phyloP scores from a whole-genome alignment of 2,797 vertebrate species.

The Enteromius paludinosus region DNA sequence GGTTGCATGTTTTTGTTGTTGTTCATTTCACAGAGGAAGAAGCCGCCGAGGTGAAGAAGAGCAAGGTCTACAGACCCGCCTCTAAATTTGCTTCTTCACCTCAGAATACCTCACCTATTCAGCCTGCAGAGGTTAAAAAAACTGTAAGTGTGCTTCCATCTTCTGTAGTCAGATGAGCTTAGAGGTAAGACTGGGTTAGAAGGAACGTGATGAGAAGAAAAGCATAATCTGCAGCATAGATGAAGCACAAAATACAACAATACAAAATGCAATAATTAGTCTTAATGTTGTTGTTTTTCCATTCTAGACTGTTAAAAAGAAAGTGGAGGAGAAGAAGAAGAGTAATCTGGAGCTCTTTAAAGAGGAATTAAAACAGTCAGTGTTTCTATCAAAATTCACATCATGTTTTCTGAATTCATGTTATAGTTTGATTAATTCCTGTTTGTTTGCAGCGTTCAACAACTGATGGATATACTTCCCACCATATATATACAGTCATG shows the following conservation, averaged over 20 bases:
- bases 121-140: conserved; percentile 73
- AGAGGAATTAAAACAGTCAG: conserved; percentile 84
- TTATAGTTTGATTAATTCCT: background rate
- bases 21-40: conserved; percentile 75
- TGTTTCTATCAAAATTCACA: conserved; percentile 25
- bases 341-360: conserved; percentile 86
- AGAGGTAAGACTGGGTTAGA: conserved; percentile 9
- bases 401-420: background rate
- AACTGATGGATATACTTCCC: background rate
- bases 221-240: background rate
- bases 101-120: conserved; percentile 66
- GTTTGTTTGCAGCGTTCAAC: background rate
- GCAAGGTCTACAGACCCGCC: conserved; percentile 79
- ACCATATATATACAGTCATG: background rate
- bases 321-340: conserved; percentile 83
- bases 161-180: background rate
- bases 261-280: background rate
- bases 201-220: background rate
- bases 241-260: background rate
- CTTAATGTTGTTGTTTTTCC: background rate
- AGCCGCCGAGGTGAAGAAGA: conserved; percentile 77
- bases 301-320: conserved; percentile 76
- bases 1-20: background rate
- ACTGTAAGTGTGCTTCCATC: conserved; percentile 69
- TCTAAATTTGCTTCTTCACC: conserved; percentile 71